Percentiles rank a stretch among this genome's conserved stretches.
phyloP scores from a whole-genome alignment of 2,888 invertebrate genomes.

The Diaprepes abbreviatus region DNA sequence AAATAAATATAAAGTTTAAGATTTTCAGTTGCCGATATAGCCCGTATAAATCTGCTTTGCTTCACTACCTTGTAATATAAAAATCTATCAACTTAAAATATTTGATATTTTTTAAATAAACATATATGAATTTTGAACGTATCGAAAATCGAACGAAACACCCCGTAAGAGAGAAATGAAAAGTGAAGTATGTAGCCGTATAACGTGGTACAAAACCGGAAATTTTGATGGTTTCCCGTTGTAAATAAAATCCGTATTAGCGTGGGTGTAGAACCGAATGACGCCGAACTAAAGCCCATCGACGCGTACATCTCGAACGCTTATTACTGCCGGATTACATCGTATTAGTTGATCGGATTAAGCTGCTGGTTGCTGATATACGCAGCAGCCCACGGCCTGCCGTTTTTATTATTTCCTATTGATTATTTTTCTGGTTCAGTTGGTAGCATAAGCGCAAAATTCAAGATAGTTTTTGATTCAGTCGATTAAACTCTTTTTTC shows the following conservation, averaged over 20 bases:
- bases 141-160: no score
- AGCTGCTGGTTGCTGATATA: conserved; percentile 1
- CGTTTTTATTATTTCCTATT: conserved; percentile 9
- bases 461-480: conserved; percentile 4
- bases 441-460: background rate
- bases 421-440: conserved; percentile 5
- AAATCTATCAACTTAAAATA: no score
- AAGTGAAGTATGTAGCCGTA: no score
- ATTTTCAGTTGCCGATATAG: no score
- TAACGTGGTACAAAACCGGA: background rate
- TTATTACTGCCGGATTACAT: conserved; percentile 66
- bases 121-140: no score
- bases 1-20: no score
- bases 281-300: conserved; percentile 54
- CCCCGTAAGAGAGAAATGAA: no score
- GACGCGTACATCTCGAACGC: conserved; percentile 58
- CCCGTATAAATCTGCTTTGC: no score
- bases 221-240: background rate
- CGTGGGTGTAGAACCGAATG: conserved; percentile 9
- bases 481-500: no score
- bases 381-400: background rate
- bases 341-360: conserved; percentile 66
- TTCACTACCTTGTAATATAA: no score
- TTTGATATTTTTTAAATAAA: no score
- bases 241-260: conserved; percentile 1